These are phyloP conservation scores for Macrosoma leucophasiata DNA, from an alignment of 2,888 invertebrate species.

Conservation along the genomic window DNA sequence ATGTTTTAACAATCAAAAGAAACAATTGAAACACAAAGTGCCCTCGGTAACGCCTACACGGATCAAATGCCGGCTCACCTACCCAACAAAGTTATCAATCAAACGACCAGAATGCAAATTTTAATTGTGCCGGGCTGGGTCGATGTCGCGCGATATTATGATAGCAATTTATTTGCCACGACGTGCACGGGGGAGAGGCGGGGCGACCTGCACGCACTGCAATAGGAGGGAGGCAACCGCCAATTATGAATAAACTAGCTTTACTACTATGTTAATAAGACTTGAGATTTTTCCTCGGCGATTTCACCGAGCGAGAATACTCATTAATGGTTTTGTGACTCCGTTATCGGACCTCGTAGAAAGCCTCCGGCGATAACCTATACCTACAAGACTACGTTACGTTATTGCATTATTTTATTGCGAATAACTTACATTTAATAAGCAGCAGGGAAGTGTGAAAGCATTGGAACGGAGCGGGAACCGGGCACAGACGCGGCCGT, in stretches of 20 bases:
- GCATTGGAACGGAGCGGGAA: slow-evolving; percentile 8
- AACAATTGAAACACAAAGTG: slow-evolving; percentile 5
- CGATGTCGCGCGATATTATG: slow-evolving; percentile 56
- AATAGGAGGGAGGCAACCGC: slow-evolving; percentile 54
- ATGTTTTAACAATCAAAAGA: too few species aligned
- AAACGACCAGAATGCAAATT: slow-evolving; percentile 66
- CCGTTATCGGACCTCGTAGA: slow-evolving; percentile 54
- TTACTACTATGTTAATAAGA: slow-evolving; percentile 68
- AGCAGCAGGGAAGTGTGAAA: slow-evolving; percentile 3
- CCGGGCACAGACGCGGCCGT: slow-evolving; percentile 17
- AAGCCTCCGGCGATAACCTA: slow-evolving; percentile 43
- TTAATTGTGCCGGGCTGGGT: slow-evolving; percentile 55
- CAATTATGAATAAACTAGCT: slow-evolving; percentile 73
- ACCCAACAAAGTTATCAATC: slow-evolving; percentile 68
- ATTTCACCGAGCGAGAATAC: slow-evolving; percentile 62
- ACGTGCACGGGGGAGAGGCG: slow-evolving; percentile 40
- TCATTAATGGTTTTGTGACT: slow-evolving; percentile 66
- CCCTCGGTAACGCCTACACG: slow-evolving; percentile 34
- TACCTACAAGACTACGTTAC: slow-evolving; percentile 28
- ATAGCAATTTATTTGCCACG: slow-evolving; percentile 54
- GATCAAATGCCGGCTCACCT: slow-evolving; percentile 49
- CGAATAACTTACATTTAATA: slow-evolving; percentile 9
- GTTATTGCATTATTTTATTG: slow-evolving; percentile 13
- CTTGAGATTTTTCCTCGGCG: slow-evolving; percentile 66
- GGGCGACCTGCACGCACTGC: slow-evolving; percentile 41